Evolutionary conservation across 2,113 vertebrate species (phyloP), one percentile per base, ranked within the genome.

Genomic region (Nansenia antarctica): DNA sequence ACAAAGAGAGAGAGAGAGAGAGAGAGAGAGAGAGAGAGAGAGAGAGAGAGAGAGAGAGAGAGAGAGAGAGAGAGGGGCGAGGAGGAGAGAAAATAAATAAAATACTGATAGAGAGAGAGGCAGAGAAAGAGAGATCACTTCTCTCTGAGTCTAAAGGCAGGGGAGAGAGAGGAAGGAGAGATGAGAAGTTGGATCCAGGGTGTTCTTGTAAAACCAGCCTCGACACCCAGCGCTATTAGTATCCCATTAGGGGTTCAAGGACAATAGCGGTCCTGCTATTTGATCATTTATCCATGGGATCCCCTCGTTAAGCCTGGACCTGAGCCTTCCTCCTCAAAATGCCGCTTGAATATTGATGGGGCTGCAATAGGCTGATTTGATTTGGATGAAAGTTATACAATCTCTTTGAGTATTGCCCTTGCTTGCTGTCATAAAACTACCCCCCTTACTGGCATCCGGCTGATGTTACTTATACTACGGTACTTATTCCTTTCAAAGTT

Each of bases 171-270:
- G n/a, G 54, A 78, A 79, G 76, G 61, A 62, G 20, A 54, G 42
- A 54, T n/a, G 14, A 52, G 47, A 37, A 83, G 83, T 88, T 84
- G 68, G 73, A 82, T 76, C 83, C 65, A 72, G 84, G 77, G 83
- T 77, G 74, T 66, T 72, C 71, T 84, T 86, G 83, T 86, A 78
- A 84, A 89, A 91, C 86, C 72, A 69, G 77, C 86, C 72, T 79
- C 86, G 85, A 87, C 88, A 83, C 77, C 60, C 30, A 65, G 49
- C 31, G 26, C 82, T 82, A 85, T 90, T 88, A 87, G 82, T 84
- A 76, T 62, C 55, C 79, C 74, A 87, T 91, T 87, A 89, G 71
- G 70, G 86, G 86, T 90, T 86, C 87, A 88, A 90, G 88, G 86
- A 85, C 85, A 86, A 24, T 74, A 63, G 77, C 76, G 73, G 74